phyloP scores from a whole-genome alignment of 2,113 vertebrate genomes.

The sheep (Ovis aries) region ARS-UI_Ramb_v3.0 NC_056080.1:119152501-119153000 shows the following conservation, averaged over 20 bases:
- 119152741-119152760: neutral
- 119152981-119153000: neutral
- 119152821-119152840: neutral
- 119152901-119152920: neutral
- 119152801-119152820: neutral
- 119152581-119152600: no score
- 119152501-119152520: no score
- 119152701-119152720: slow-evolving; percentile 3
- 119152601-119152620: neutral
- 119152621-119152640: neutral
- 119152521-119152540: no score
- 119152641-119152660: slow-evolving; percentile 16
- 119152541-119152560: no score
- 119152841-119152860: neutral
- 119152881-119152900: neutral
- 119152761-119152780: neutral
- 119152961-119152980: neutral
- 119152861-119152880: neutral
- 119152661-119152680: neutral
- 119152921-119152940: neutral
- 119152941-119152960: neutral
- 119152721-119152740: neutral
- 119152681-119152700: neutral
- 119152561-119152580: no score
- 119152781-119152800: neutral